Conservation (phyloP, 2,113 vertebrate species). For the Mola mola region DNA sequence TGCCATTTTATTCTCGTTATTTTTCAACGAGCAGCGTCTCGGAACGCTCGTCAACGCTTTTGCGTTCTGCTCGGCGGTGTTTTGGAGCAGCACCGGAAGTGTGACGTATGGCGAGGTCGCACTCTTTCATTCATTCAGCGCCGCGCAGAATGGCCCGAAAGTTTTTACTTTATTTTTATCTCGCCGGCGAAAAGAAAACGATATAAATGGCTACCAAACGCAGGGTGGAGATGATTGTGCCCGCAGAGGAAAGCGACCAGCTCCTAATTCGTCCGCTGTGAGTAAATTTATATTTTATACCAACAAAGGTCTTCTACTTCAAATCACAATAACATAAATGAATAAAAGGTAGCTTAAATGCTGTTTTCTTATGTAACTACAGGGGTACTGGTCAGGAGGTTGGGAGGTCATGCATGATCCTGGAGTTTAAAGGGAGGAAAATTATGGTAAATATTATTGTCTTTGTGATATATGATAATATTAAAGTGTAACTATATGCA, state of each 20-base stretch:
- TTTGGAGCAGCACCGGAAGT: constrained; percentile 61
- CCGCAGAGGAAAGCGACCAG: constrained; percentile 96
- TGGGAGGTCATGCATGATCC: constrained; percentile 95
- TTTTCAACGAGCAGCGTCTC: neutral
- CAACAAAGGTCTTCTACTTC: neutral
- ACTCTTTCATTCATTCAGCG: constrained; percentile 47
- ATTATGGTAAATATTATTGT: constrained; percentile 87
- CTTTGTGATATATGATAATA: neutral
- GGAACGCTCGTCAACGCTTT: accelerated
- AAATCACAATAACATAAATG: neutral
- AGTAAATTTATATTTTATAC: constrained; percentile 49
- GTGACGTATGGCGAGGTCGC: neutral
- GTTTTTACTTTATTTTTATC: neutral
- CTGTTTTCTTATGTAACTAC: constrained; percentile 3
- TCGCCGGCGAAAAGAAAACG: neutral
- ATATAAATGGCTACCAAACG: constrained; percentile 86
- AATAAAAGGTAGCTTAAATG: neutral
- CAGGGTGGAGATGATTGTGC: constrained; percentile 85
- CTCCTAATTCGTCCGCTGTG: constrained; percentile 95
- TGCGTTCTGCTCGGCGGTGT: constrained; percentile 53
- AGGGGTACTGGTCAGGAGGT: constrained; percentile 98
- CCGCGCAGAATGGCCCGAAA: neutral
- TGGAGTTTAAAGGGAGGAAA: constrained; percentile 99
- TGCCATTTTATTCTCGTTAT: neutral
- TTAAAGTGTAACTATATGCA: neutral